Conservation (phyloP, 1,140 invertebrate species). For the Philopotamus ludificatus region DNA sequence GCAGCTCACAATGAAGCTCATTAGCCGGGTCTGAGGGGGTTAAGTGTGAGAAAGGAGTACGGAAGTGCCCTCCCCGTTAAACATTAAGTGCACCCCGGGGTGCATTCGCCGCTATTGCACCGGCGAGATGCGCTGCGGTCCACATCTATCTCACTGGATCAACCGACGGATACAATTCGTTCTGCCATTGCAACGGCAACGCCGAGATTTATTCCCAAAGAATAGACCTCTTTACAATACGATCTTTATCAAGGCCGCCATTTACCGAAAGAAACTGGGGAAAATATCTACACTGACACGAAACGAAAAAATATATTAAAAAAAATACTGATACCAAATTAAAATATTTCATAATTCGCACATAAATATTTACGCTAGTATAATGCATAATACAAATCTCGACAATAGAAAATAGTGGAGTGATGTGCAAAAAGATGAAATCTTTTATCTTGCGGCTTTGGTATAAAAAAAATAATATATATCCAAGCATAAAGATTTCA, state of each 20-base stretch:
- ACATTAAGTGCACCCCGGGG: slow-evolving; percentile 9
- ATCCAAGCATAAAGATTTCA: neutral
- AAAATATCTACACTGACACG: too few species aligned
- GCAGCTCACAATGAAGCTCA: slow-evolving; percentile 1
- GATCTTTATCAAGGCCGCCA: too few species aligned
- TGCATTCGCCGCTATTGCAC: neutral
- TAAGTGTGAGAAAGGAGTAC: slow-evolving; percentile 3
- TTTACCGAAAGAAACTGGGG: too few species aligned
- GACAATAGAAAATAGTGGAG: neutral
- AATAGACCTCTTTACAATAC: too few species aligned
- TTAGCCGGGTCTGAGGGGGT: slow-evolving; percentile 8
- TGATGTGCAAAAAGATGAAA: neutral
- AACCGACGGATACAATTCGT: too few species aligned
- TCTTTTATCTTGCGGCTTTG: neutral
- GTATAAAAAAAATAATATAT: neutral
- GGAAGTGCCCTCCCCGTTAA: slow-evolving; percentile 13
- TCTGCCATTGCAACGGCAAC: too few species aligned
- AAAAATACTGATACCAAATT: slow-evolving; percentile 4
- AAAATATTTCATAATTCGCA: too few species aligned
- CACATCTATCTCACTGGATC: too few species aligned
- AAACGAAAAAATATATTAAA: too few species aligned
- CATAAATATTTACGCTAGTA: neutral
- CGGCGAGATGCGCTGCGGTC: slow-evolving; percentile 11
- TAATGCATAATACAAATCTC: too few species aligned
- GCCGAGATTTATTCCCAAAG: too few species aligned